phyloP scores from a whole-genome alignment of 1,140 invertebrate species.

The Hyposmocoma kahamanoa region DNA sequence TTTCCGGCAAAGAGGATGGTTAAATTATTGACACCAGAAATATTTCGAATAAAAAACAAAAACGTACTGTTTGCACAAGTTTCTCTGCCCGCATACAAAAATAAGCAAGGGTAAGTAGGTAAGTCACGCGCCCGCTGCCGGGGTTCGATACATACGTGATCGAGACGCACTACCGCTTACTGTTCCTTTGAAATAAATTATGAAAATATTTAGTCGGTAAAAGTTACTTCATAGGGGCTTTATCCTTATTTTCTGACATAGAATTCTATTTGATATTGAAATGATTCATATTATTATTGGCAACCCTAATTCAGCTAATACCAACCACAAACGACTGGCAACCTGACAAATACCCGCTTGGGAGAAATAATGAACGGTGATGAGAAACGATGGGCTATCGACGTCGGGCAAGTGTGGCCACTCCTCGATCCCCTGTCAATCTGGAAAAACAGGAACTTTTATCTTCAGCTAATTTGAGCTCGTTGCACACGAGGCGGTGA shows the following conservation, averaged over 20 bases:
- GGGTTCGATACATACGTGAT: slow-evolving; percentile 13
- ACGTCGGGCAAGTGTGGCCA: slow-evolving; percentile 15
- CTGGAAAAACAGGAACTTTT: slow-evolving; percentile 32
- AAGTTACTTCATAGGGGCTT: too few species aligned
- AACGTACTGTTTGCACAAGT: slow-evolving; percentile 11
- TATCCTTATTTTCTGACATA: too few species aligned
- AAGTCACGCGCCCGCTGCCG: slow-evolving; percentile 5
- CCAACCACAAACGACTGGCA: too few species aligned
- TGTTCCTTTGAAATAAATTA: slow-evolving; percentile 1
- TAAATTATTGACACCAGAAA: background rate
- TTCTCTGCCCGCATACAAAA: slow-evolving; percentile 12
- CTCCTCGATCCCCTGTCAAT: slow-evolving; percentile 26
- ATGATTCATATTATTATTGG: too few species aligned
- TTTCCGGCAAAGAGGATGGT: background rate
- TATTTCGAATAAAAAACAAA: slow-evolving; percentile 13
- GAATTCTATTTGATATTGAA: too few species aligned
- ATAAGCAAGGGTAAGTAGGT: slow-evolving; percentile 6
- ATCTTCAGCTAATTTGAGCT: slow-evolving; percentile 41
- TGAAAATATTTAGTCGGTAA: background rate
- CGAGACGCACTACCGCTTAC: slow-evolving; percentile 1
- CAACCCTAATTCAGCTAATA: too few species aligned
- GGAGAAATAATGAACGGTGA: too few species aligned
- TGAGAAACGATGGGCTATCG: slow-evolving; percentile 24
- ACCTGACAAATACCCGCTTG: too few species aligned
- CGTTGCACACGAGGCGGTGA: too few species aligned